Base-by-base conservation (phyloP, 1,140 invertebrate genomes). In the Campoletis sonorensis region DNA sequence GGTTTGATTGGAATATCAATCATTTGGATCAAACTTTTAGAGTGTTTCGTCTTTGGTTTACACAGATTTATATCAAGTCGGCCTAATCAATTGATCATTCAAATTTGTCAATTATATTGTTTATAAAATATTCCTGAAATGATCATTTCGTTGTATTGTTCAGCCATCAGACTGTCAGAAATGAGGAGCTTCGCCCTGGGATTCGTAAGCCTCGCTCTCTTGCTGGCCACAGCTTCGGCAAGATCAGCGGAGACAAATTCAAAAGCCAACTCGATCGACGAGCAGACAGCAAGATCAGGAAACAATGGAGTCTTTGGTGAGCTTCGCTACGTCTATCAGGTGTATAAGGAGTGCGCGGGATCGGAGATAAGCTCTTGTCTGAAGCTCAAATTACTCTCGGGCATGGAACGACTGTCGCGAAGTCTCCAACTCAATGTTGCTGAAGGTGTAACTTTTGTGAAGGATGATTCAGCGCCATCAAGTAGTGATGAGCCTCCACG, bases 321-420 rank as follows among this genome's bases (percentile, higher is more conserved):
- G 61, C 84, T 94, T 0, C 91, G 92, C 37, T 92, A 92, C 80
- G 89, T 94, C 70, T 94, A 93, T 81, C 93, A 94, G 87, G 91
- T 95, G 80, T 96, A 96, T 89, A 95, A 95, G 88, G 95, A 96
- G 82, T 97, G 96, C 90, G 93, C 95, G 30, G 94, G 93, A 5
- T 91, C 93, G 33, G 95, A 96, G 72, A 86, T 96, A 18, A 94
- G 94, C 70, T 94, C 95, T 26, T 97, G 96, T 84, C 90, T 97
- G 5, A 97, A 97, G 88, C 87, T 96, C 51, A 97, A 96, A 87
- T 88, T 97, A 27, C 91, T 96, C 0, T 94, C 95, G 1, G 94
- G 95, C 3, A 91, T 97, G 86, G 96, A 96, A 82, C 93, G 95
- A 80, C 94, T 94, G 70, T 93, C 94, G 4, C 92, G 94, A n/a